Conservation (phyloP, 1,140 invertebrate species). For the Drosophila ohnishii region DNA sequence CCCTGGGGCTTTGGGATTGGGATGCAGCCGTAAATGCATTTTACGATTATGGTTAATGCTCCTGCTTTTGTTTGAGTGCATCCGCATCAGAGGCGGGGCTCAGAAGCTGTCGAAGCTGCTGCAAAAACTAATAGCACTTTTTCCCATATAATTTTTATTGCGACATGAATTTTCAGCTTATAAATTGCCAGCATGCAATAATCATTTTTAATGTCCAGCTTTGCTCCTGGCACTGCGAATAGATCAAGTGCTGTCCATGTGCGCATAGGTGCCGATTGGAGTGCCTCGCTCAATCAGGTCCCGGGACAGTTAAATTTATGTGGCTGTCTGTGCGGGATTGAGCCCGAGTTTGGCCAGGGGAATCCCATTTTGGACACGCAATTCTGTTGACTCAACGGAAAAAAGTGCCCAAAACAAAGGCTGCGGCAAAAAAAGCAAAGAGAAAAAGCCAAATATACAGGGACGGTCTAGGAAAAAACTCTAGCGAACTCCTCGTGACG, state of each 20-base stretch:
- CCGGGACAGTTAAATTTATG: conserved; percentile 48
- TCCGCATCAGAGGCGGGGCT: conserved; percentile 9
- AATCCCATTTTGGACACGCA: conserved; percentile 53
- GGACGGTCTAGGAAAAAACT: conserved; percentile 22
- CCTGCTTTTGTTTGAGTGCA: conserved; percentile 48
- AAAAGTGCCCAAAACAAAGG: conserved; percentile 36
- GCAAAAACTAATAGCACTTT: conserved; percentile 45
- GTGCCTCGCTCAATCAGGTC: conserved; percentile 67
- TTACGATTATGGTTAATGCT: conserved; percentile 49
- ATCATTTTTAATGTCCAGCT: conserved; percentile 40
- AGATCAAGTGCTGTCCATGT: conserved; percentile 34
- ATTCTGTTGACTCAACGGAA: conserved; percentile 74
- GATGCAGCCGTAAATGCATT: conserved; percentile 50
- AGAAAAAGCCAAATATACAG: conserved; percentile 23
- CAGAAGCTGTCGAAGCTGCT: conserved; percentile 10
- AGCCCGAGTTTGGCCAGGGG: conserved; percentile 19
- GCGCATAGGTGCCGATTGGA: conserved; percentile 63
- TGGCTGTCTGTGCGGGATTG: conserved; percentile 13
- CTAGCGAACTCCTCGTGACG: conserved; percentile 63
- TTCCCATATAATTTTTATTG: conserved; percentile 46
- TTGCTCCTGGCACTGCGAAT: conserved; percentile 5
- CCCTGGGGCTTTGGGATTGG: background rate
- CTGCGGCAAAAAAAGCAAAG: background rate
- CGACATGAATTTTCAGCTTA: conserved; percentile 59
- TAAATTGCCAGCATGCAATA: conserved; percentile 51